Evolutionary conservation across 2,113 vertebrate genomes (phyloP), one percentile per base, ranked within the genome.

Genomic region (Ochotona princeps): DNA sequence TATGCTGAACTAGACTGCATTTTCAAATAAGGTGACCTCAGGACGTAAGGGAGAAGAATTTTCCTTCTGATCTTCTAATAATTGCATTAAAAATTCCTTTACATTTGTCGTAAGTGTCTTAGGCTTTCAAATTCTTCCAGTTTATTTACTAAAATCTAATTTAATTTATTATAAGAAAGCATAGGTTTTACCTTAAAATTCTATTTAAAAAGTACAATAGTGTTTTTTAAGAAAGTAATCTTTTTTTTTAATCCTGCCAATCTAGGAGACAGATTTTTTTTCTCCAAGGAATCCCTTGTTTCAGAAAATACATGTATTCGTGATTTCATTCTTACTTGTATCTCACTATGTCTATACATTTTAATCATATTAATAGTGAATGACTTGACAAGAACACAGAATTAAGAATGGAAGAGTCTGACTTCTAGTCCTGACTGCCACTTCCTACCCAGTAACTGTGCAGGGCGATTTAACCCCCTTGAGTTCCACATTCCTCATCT

Each of bases 181-280:
- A 91, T 72, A 83, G 84, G 80, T 91, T 92, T 93, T 87, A 72
- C 47, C 82, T 92, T 54, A 92, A 94, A 75, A 83, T 93, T 70
- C 12, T 67, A 21, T 89, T 89, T 93, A 44, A 70, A 85, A 92
- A 92, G 26, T 80, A 54, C 47, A 94, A 83, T 49, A 74, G 60
- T 81, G 25, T 2, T 67, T 87, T 76, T n/a, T 66, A 51, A 92
- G 89, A 72, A 88, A 76, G 15, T 87, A 83, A 21, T 94, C 72
- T 73, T 92, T 69, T 92, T 92, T 76, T 2, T 51, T 78, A 88
- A 15, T 90, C 28, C 25, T 85, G 8, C 38, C 65, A 83, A 78
- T 83, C 11, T 8, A 93, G 78, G 65, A 54, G 8, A 74, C 78
- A 1, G 8, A 73, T 21, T 90, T 92, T 44, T 44, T 44, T 94